phyloP scores from a whole-genome alignment of 2,113 vertebrate species.

The Agelaius phoeniceus region DNA sequence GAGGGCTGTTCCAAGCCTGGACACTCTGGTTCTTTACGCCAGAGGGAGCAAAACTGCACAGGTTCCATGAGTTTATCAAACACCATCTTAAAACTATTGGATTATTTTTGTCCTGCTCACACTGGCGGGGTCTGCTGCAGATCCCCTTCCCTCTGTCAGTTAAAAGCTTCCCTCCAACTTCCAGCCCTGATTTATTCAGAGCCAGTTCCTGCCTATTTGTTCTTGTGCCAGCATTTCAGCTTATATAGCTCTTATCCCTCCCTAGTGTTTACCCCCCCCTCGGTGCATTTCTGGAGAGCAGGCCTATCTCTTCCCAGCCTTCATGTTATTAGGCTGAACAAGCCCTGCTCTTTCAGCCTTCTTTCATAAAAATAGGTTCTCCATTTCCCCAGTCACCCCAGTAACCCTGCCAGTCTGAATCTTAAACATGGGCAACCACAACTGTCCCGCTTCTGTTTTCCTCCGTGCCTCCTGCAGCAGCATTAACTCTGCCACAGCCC shows the following conservation, averaged over 20 bases:
- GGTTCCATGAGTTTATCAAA: not conserved
- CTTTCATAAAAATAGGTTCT: slow-evolving; percentile 49
- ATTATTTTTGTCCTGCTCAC: not conserved
- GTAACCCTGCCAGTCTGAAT: slow-evolving; percentile 41
- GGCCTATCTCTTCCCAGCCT: slow-evolving; percentile 62
- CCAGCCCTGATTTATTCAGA: slow-evolving; percentile 61
- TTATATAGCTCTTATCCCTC: slow-evolving; percentile 69
- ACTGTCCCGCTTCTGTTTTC: not conserved
- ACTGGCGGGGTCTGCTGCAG: not conserved
- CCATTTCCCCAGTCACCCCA: slow-evolving; percentile 44
- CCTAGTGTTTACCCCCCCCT: slow-evolving; percentile 32
- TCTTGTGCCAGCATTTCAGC: slow-evolving; percentile 67
- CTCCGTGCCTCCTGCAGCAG: not conserved
- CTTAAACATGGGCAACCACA: not conserved
- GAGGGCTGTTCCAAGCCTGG: not conserved
- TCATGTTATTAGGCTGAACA: slow-evolving; percentile 61
- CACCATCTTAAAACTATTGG: not conserved
- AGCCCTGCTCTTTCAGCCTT: slow-evolving; percentile 53
- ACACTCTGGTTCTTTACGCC: not conserved
- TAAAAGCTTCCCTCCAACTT: slow-evolving; percentile 55
- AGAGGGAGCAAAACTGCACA: not conserved
- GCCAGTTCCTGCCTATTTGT: slow-evolving; percentile 64
- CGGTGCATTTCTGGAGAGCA: slow-evolving; percentile 52
- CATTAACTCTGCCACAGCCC: not conserved
- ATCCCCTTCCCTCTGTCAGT: not conserved